Percentiles rank a stretch among this genome's conserved stretches.
phyloP scores from a whole-genome alignment of 2,797 vertebrate genomes.

The Choloepus didactylus region DNA sequence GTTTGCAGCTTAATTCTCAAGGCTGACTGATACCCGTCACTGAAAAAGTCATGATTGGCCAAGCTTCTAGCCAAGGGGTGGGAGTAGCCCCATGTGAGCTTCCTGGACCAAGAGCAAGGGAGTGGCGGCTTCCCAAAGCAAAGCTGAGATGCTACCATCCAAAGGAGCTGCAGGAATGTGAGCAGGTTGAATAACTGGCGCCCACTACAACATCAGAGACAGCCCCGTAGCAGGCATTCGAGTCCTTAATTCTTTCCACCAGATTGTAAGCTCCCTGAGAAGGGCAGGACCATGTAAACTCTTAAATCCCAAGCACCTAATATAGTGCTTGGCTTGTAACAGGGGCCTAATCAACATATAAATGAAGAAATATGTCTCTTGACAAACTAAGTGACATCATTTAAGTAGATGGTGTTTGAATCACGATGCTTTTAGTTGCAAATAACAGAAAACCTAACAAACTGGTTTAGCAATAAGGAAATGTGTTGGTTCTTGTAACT shows the following conservation, averaged over 20 bases:
- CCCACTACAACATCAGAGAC: not conserved
- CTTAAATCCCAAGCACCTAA: not conserved
- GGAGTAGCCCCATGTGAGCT: not conserved
- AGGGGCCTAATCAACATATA: constrained; percentile 15
- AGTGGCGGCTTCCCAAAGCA: not conserved
- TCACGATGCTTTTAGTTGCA: constrained; percentile 19
- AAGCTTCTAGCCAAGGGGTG: not conserved
- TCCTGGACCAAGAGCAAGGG: not conserved
- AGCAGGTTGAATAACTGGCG: not conserved
- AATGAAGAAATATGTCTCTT: not conserved
- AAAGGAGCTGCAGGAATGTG: not conserved
- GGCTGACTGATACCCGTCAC: not conserved
- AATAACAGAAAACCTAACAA: constrained; percentile 9
- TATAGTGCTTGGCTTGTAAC: not conserved
- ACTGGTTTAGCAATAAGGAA: not conserved
- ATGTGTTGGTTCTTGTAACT: not conserved
- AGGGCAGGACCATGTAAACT: not conserved
- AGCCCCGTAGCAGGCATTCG: not conserved
- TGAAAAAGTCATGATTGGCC: not conserved
- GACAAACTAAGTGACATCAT: not conserved
- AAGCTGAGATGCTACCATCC: not conserved
- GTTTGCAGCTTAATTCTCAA: not conserved
- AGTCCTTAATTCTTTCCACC: not conserved
- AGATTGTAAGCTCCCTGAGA: not conserved
- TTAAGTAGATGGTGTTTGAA: constrained; percentile 40